Evolutionary conservation across 2,113 vertebrate species (phyloP), one percentile per base, ranked within the genome.

Genomic region (Cochlearius cochlearius): DNA sequence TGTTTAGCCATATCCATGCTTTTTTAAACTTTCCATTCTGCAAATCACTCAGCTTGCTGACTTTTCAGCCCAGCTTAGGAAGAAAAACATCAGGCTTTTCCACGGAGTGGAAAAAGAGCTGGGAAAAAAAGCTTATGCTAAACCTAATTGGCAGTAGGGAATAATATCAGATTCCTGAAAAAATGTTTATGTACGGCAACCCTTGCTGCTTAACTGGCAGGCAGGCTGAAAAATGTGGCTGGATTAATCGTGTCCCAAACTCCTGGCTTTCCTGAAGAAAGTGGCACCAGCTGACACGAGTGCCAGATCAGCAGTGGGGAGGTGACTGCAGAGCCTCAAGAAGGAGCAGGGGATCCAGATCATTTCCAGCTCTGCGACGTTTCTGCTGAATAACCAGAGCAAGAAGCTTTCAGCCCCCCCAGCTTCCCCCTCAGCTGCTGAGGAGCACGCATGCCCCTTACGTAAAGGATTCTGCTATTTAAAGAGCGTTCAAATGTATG

Each of bases 1-100:
- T 26, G 17, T 50, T 94, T 90, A 82, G 71, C 49, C 27, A 4
- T 52, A 69, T 15, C 32, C 34, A 6, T 7, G 27, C 20, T 90
- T 69, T 74, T 69, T 87, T 72, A 36, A 77, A 14, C 43, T 89
- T 95, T 92, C 94, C 83, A 2, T 53, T 68, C 60, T 85, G 73
- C 68, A 94, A 74, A 85, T 87, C 86, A 63, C n/a, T 80, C 90
- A 74, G 50, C 60, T 75, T 19, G 56, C 38, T 90, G 88, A 30
- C 53, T 88, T 86, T 80, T 93, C 88, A 67, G 39, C 87, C 38
- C 27, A 39, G 25, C 27, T 80, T 22, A 36, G 69, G 86, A 78
- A 81, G 53, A 64, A 97, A 91, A 92, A 92, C 73, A 91, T 27
- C 76, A 81, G 52, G 56, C 15, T 84, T 75, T 88, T 86, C 47